These are phyloP conservation scores for Ips nitidus DNA, from an alignment of 1,140 invertebrate genomes.

Conservation along the genomic window DNA sequence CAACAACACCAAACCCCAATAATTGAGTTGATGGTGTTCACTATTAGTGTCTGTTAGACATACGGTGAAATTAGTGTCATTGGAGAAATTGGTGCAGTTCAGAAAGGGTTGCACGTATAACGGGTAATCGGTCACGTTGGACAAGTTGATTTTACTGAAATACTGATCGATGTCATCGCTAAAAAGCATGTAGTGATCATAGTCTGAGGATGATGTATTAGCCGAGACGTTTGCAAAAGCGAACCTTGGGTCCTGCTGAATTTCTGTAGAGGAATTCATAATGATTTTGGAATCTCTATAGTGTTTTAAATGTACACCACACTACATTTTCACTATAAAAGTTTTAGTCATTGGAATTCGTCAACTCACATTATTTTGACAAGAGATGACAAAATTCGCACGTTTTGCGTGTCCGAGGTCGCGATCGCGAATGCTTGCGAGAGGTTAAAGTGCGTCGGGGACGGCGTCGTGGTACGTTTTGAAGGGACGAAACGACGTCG, in stretches of 20 bases:
- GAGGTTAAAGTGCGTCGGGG: slow-evolving; percentile 20
- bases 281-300: slow-evolving; percentile 11
- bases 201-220: slow-evolving; percentile 25
- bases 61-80: slow-evolving; percentile 43
- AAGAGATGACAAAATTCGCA: neutral
- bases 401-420: slow-evolving; percentile 14
- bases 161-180: slow-evolving; percentile 51
- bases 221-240: slow-evolving; percentile 36
- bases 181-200: slow-evolving; percentile 45
- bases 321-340: slow-evolving; percentile 9
- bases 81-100: slow-evolving; percentile 43
- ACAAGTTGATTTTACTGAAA: slow-evolving; percentile 46
- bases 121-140: slow-evolving; percentile 37
- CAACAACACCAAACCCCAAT: slow-evolving; percentile 64
- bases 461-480: slow-evolving; percentile 31
- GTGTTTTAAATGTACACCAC: slow-evolving; percentile 1
- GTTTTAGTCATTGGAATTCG: neutral
- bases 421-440: slow-evolving; percentile 21
- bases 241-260: slow-evolving; percentile 25
- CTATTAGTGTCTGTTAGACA: neutral
- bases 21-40: slow-evolving; percentile 40
- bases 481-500: slow-evolving; percentile 36
- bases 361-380: too few species aligned
- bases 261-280: slow-evolving; percentile 2
- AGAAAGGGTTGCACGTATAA: slow-evolving; percentile 38